Percentiles rank a stretch among this genome's conserved stretches.
Conservation (phyloP, 2,888 invertebrate species). For the Octonoba sinensis region DNA sequence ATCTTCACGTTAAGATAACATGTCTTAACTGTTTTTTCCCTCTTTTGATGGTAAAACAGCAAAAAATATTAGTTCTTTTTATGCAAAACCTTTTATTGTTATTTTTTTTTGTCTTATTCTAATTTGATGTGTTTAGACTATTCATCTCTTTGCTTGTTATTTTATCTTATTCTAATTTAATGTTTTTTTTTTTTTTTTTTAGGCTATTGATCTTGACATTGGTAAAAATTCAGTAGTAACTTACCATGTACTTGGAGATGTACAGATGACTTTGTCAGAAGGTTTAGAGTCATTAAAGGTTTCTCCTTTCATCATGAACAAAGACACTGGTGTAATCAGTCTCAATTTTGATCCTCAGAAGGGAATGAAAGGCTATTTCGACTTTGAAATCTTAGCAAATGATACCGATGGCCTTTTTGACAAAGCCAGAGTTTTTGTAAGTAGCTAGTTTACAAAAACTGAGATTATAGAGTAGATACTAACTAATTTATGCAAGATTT, state of each 20-base stretch:
- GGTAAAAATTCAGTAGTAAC: conserved; percentile 70
- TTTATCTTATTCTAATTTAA: too few species aligned
- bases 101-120: too few species aligned
- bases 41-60: too few species aligned
- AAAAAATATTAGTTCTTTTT: too few species aligned
- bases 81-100: too few species aligned
- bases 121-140: too few species aligned
- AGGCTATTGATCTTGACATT: conserved; percentile 70
- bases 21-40: too few species aligned
- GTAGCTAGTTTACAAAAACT: too few species aligned
- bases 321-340: conserved; percentile 84
- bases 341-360: conserved; percentile 96
- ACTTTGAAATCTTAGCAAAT: conserved; percentile 88
- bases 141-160: too few species aligned
- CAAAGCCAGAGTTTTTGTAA: conserved; percentile 82
- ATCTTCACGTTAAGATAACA: too few species aligned
- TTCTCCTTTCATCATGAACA: conserved; percentile 86
- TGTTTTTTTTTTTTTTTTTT: conserved; percentile 6
- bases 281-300: conserved; percentile 81
- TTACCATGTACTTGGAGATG: conserved; percentile 75
- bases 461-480: too few species aligned
- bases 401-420: conserved; percentile 87
- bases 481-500: too few species aligned
- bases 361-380: conserved; percentile 96
- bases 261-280: conserved; percentile 63